These are phyloP conservation scores for Lepidocolaptes lacrymiger DNA, from an alignment of 2,797 vertebrate genomes.

Conservation along the genomic window DNA sequence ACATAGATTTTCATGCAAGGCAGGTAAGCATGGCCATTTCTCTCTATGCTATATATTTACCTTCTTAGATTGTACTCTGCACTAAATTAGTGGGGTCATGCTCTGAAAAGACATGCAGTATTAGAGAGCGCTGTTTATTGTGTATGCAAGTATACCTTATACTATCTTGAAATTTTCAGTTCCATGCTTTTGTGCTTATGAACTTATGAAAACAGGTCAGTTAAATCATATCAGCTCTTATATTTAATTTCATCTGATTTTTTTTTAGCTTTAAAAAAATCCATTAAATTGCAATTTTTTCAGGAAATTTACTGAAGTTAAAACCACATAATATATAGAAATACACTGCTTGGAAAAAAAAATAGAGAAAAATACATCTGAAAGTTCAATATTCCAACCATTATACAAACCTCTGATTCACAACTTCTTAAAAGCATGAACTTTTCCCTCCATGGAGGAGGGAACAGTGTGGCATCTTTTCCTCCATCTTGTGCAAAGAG, in stretches of 20 bases:
- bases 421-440: neutral
- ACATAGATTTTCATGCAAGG: neutral
- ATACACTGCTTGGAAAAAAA: neutral
- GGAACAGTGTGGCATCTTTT: neutral
- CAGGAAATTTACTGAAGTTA: neutral
- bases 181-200: neutral
- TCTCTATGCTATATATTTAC: neutral
- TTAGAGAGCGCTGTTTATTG: neutral
- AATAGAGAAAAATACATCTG: neutral
- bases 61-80: neutral
- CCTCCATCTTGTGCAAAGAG: neutral
- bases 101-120: neutral
- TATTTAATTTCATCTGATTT: neutral
- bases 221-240: neutral
- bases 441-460: neutral
- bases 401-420: neutral
- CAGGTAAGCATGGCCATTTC: neutral
- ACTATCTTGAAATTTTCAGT: neutral
- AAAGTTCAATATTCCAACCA: neutral
- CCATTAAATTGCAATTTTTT: neutral
- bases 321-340: neutral
- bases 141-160: neutral
- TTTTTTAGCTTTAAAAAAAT: neutral
- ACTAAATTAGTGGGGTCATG: neutral
- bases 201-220: neutral